Conservation (phyloP, 2,888 invertebrate species). For the Hirtodrosophila cameraria region DNA sequence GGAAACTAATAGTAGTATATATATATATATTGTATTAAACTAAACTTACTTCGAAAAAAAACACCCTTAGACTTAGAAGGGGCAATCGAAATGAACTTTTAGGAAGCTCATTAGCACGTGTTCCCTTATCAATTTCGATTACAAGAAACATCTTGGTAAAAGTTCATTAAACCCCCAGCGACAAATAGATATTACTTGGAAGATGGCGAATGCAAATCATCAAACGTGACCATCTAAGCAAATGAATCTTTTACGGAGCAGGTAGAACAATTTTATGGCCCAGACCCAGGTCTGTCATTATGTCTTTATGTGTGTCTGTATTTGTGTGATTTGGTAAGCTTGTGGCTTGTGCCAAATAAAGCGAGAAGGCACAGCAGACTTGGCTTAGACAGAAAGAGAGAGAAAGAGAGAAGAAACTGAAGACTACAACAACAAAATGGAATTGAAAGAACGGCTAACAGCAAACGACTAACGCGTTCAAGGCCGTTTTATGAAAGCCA, state of each 20-base stretch:
- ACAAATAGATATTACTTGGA: slow-evolving; percentile 4
- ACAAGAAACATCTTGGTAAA: neutral
- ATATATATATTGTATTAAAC: too few relatives aligned
- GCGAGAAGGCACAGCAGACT: slow-evolving; percentile 5
- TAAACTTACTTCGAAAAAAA: neutral
- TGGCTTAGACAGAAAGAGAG: slow-evolving; percentile 5
- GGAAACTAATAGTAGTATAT: too few relatives aligned
- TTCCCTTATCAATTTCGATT: slow-evolving; percentile 9
- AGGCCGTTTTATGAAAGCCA: slow-evolving; percentile 80
- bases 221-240: slow-evolving; percentile 28
- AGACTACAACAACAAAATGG: slow-evolving; percentile 1
- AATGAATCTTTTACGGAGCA: slow-evolving; percentile 25
- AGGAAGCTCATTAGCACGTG: slow-evolving; percentile 17
- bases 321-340: slow-evolving; percentile 25
- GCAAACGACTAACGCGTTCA: slow-evolving; percentile 58
- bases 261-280: slow-evolving; percentile 11
- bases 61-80: neutral
- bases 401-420: neutral
- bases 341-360: slow-evolving; percentile 42
- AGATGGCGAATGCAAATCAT: slow-evolving; percentile 18
- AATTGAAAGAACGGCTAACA: slow-evolving; percentile 21
- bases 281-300: too few relatives aligned
- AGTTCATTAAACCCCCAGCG: slow-evolving; percentile 33
- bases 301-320: too few relatives aligned
- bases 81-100: neutral